A percentile compares a stretch with the other conserved stretches of the same genome.
Conservation (phyloP, 2,113 vertebrate species). For the Oenanthe melanoleuca region DNA sequence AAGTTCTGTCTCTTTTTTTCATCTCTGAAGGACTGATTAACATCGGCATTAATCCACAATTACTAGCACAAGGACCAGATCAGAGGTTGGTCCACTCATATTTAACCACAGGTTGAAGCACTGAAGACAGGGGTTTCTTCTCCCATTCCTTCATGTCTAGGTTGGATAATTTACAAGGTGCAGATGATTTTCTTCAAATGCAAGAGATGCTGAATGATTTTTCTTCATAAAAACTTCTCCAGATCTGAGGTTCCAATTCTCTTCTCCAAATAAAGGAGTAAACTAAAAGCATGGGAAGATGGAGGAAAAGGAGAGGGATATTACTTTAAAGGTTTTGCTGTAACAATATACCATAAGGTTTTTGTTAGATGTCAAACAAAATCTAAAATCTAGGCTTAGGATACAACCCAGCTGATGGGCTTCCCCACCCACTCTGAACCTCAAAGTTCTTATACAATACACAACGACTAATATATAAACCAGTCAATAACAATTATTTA, state of each 20-base stretch:
- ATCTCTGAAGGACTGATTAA: constrained; percentile 70
- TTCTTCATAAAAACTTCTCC: constrained; percentile 73
- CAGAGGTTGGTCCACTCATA: constrained; percentile 67
- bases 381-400: background rate
- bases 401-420: background rate
- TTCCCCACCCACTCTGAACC: accelerated
- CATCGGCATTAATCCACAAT: constrained; percentile 75
- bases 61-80: constrained; percentile 68
- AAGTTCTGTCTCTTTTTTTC: constrained; percentile 28
- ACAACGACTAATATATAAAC: background rate
- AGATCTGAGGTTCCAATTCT: constrained; percentile 57
- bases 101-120: constrained; percentile 63
- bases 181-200: constrained; percentile 61
- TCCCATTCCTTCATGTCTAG: constrained; percentile 75
- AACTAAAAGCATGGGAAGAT: constrained; percentile 46
- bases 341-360: background rate
- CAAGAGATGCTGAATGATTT: background rate
- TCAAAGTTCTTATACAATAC: background rate
- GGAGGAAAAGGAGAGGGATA: background rate
- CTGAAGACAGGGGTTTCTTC: constrained; percentile 12
- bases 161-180: constrained; percentile 72
- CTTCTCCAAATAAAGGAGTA: constrained; percentile 33
- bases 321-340: background rate
- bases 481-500: background rate
- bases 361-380: background rate